Conservation (phyloP, 2,797 vertebrate species). For the Spinibarbus caldwelli region DNA sequence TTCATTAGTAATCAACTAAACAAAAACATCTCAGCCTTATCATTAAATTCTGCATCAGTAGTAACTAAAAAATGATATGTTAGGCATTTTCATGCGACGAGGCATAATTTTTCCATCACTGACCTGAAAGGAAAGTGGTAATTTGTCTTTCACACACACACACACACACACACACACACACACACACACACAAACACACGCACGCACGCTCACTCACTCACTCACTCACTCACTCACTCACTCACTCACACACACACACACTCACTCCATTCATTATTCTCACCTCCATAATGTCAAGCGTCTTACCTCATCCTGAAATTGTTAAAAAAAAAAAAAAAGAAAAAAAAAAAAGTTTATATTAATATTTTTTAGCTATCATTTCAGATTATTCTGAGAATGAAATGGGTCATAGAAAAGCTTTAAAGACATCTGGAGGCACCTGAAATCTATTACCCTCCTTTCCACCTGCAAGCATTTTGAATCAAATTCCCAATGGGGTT, state of each 20-base stretch:
- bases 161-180: not conserved
- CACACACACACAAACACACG: no score
- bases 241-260: no score
- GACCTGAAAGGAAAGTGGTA: not conserved
- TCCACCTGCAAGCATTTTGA: not conserved
- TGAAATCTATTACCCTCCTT: not conserved
- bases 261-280: not conserved
- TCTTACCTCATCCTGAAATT: not conserved
- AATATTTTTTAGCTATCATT: not conserved
- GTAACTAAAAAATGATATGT: not conserved
- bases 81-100: not conserved
- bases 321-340: no score
- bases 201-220: no score
- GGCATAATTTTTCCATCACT: not conserved
- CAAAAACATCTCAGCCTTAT: not conserved
- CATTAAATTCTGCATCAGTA: not conserved
- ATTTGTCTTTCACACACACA: not conserved
- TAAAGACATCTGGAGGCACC: not conserved
- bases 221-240: no score
- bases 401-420: not conserved
- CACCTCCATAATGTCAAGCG: not conserved
- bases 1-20: slow-evolving; percentile 6
- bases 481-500: not conserved
- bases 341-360: not conserved
- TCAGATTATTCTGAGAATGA: not conserved